Conservation (phyloP, 1,140 invertebrate species). For the Scylla paramamosain region DNA sequence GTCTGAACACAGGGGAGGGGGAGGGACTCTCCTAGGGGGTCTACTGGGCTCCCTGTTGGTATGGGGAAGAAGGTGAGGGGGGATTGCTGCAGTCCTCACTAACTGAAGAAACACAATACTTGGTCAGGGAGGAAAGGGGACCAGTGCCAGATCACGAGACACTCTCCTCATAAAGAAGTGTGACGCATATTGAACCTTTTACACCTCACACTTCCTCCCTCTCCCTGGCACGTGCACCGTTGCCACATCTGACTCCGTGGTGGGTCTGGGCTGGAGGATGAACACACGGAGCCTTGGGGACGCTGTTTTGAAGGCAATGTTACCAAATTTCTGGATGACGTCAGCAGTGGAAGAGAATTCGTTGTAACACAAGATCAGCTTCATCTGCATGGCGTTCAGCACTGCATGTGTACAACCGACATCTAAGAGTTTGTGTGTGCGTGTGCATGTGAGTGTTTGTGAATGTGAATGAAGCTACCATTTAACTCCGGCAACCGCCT, state of each 20-base stretch:
- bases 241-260: neutral
- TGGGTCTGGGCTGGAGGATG: no score
- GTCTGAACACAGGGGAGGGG: neutral
- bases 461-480: neutral
- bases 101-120: neutral
- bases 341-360: neutral
- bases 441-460: constrained; percentile 1
- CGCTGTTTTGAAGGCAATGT: no score
- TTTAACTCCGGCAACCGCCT: neutral
- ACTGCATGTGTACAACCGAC: constrained; percentile 38
- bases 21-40: neutral
- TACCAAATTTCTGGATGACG: neutral
- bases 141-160: neutral
- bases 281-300: no score
- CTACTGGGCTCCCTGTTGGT: no score
- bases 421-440: constrained; percentile 5
- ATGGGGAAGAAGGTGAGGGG: neutral
- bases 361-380: neutral
- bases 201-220: neutral
- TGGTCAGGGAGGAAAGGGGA: no score
- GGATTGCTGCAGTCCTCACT: neutral
- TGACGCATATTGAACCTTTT: neutral
- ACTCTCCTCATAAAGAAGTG: neutral
- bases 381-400: neutral
- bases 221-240: neutral